phyloP scores from a whole-genome alignment of 2,113 vertebrate species.

The Vidua macroura region DNA sequence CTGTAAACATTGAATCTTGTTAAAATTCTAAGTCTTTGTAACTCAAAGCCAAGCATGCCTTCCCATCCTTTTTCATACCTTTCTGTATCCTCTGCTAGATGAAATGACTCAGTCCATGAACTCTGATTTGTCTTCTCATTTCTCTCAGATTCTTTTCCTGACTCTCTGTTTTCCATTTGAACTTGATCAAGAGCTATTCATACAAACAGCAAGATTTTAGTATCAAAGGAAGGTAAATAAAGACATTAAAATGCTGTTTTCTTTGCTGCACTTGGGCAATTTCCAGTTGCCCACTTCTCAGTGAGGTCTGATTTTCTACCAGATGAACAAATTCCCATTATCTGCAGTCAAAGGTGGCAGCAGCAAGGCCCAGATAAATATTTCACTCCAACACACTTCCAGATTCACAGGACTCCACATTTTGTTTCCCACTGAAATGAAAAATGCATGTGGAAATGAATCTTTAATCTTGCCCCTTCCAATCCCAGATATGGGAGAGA shows the following conservation, averaged over 20 bases:
- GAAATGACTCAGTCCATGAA: conserved; percentile 46
- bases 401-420: background rate
- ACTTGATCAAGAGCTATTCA: conserved; percentile 24
- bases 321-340: conserved; percentile 37
- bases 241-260: background rate
- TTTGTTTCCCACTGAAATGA: background rate
- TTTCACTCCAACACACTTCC: conserved; percentile 7
- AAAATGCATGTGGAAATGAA: conserved; percentile 38
- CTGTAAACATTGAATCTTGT: background rate
- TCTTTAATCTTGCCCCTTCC: conserved; percentile 29
- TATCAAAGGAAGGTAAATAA: background rate
- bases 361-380: conserved; percentile 38
- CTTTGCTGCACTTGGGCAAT: background rate
- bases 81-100: conserved; percentile 69
- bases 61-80: conserved; percentile 55
- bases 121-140: conserved; percentile 1
- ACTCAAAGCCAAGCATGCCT: background rate
- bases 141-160: conserved; percentile 2
- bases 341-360: conserved; percentile 30
- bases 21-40: background rate
- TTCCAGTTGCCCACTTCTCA: background rate
- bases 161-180: conserved; percentile 22
- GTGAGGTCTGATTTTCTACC: background rate
- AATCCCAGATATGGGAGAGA: background rate
- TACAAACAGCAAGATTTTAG: conserved; percentile 24